These are phyloP conservation scores for Heterocephalus glaber DNA, from an alignment of 2,113 vertebrate species.

Conservation along the genomic window DNA sequence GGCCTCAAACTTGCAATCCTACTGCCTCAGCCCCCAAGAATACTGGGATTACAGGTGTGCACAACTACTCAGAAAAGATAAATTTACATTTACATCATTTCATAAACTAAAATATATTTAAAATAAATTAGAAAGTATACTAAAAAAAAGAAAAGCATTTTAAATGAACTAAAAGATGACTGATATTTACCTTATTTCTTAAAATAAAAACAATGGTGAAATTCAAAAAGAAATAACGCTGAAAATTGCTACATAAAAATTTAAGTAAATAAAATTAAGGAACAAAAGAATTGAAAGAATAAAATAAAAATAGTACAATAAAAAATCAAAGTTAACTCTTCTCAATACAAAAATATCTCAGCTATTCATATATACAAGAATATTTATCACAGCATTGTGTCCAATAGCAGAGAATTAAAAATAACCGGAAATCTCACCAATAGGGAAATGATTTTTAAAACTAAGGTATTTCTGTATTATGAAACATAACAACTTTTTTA, in stretches of 20 bases:
- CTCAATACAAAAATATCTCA: neutral
- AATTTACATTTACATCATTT: slow-evolving; percentile 37
- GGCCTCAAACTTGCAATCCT: neutral
- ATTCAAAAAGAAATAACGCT: neutral
- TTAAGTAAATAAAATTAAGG: slow-evolving; percentile 37
- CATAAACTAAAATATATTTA: neutral
- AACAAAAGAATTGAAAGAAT: neutral
- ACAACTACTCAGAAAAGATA: neutral
- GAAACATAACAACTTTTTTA: slow-evolving; percentile 51
- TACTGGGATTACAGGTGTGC: neutral
- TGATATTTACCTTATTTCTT: neutral
- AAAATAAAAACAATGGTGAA: slow-evolving; percentile 26
- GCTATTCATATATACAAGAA: neutral
- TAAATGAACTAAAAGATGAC: neutral
- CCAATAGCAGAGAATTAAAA: neutral
- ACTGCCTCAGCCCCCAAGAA: neutral
- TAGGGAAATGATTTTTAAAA: slow-evolving; percentile 44
- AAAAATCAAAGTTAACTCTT: slow-evolving; percentile 43
- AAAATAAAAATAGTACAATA: neutral
- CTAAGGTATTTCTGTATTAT: slow-evolving; percentile 30
- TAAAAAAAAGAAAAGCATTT: slow-evolving; percentile 16
- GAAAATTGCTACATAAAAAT: neutral
- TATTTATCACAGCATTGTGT: neutral
- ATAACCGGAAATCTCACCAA: neutral
- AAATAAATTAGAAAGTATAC: neutral